Conservation (phyloP, 2,888 invertebrate genomes). For the Latheticus oryzae region DNA sequence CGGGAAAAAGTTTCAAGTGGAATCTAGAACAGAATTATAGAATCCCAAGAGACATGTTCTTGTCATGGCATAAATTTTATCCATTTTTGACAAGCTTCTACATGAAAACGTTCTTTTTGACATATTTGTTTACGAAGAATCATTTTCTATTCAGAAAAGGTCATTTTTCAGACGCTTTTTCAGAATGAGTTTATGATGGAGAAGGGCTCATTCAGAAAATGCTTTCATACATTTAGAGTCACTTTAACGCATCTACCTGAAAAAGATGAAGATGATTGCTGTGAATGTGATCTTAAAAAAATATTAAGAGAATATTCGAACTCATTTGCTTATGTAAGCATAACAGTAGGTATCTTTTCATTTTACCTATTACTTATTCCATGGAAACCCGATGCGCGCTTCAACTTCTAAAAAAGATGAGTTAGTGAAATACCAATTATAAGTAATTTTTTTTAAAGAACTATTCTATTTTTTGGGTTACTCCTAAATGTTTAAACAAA, state of each 20-base stretch:
- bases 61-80: not conserved
- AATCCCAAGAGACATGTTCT: too few relatives aligned
- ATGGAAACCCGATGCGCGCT: too few relatives aligned
- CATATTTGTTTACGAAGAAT: slow-evolving; percentile 9
- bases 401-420: too few relatives aligned
- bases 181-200: too few relatives aligned
- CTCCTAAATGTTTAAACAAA: too few relatives aligned
- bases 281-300: slow-evolving; percentile 7
- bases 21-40: slow-evolving; percentile 1
- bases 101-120: not conserved
- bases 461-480: too few relatives aligned
- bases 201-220: slow-evolving; percentile 8
- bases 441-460: too few relatives aligned
- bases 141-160: slow-evolving; percentile 9
- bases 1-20: not conserved
- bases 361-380: too few relatives aligned
- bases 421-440: too few relatives aligned
- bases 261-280: slow-evolving; percentile 21
- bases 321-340: slow-evolving; percentile 8
- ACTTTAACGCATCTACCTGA: slow-evolving; percentile 16
- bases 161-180: slow-evolving; percentile 23
- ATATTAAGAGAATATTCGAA: slow-evolving; percentile 10
- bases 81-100: slow-evolving; percentile 1
- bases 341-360: too few relatives aligned
- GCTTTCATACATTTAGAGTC: slow-evolving; percentile 22